These are phyloP conservation scores for Folsomia manolachei DNA, from an alignment of 2,888 invertebrate genomes.

Conservation along the genomic window DNA sequence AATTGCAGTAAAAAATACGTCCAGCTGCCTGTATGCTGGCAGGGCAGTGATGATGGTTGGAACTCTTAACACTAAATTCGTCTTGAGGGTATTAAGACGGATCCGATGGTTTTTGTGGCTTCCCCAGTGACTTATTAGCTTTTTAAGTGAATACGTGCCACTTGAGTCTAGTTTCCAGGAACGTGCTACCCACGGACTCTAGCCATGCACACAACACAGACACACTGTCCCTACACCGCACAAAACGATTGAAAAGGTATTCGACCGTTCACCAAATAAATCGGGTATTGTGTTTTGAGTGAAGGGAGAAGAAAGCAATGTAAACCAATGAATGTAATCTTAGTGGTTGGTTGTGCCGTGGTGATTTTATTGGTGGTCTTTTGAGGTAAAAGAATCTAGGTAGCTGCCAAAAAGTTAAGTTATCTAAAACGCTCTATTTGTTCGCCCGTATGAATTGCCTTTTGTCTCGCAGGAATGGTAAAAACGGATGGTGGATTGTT, in stretches of 20 bases:
- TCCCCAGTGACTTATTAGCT: conserved; percentile 6
- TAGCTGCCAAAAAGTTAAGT: background rate
- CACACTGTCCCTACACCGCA: background rate
- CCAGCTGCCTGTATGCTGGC: no score
- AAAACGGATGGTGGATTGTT: background rate
- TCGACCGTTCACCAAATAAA: background rate
- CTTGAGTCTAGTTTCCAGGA: background rate
- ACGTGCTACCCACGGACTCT: background rate
- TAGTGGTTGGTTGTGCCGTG: background rate
- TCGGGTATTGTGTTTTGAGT: background rate
- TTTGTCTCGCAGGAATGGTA: background rate
- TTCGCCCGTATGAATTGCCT: background rate
- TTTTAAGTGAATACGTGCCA: conserved; percentile 8
- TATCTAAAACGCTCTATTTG: background rate
- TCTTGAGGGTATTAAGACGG: conserved; percentile 2
- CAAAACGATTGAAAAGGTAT: background rate
- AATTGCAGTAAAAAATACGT: no score
- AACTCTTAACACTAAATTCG: background rate
- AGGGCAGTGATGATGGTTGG: background rate
- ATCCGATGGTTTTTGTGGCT: conserved; percentile 2
- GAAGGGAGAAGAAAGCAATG: background rate
- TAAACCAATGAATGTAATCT: background rate
- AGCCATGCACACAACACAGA: background rate
- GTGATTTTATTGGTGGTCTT: background rate
- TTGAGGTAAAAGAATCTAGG: background rate